phyloP scores from a whole-genome alignment of 1,140 invertebrate genomes.

The Ruditapes philippinarum region DNA sequence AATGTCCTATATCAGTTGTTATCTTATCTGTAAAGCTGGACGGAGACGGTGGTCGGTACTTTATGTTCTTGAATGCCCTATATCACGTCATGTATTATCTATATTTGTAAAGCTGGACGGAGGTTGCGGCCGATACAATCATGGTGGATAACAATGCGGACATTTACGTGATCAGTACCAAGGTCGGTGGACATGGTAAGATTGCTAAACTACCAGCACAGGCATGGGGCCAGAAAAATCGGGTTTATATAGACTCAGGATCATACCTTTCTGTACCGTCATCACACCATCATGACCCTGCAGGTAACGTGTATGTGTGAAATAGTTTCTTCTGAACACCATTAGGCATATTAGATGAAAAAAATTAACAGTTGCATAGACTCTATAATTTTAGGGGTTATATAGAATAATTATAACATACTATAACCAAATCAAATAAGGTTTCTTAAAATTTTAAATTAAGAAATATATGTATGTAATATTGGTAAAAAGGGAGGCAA shows the following conservation, averaged over 20 bases:
- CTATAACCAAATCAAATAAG: too few species aligned
- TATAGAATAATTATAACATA: too few species aligned
- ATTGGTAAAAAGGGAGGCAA: too few species aligned
- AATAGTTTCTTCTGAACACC: not conserved
- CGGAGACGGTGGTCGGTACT: too few species aligned
- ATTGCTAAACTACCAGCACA: conserved; percentile 8
- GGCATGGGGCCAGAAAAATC: not conserved
- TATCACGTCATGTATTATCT: too few species aligned
- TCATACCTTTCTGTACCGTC: not conserved
- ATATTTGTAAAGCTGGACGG: conserved; percentile 65
- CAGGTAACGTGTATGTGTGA: not conserved
- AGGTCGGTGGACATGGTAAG: conserved; percentile 29
- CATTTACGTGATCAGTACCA: conserved; percentile 69
- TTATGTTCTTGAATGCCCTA: too few species aligned
- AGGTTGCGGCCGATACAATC: conserved; percentile 67
- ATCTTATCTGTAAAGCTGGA: too few species aligned
- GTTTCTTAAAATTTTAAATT: too few species aligned
- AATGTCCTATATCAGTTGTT: too few species aligned
- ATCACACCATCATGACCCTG: conserved; percentile 15
- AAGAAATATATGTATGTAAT: too few species aligned
- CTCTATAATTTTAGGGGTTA: too few species aligned
- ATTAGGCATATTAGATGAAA: not conserved
- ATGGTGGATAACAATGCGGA: conserved; percentile 65
- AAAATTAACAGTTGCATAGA: too few species aligned
- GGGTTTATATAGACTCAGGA: not conserved